A percentile compares a stretch with the other conserved stretches of the same genome.
These are phyloP conservation scores for Ibycter americanus DNA, from an alignment of 2,797 vertebrate genomes.

Conservation along the genomic window DNA sequence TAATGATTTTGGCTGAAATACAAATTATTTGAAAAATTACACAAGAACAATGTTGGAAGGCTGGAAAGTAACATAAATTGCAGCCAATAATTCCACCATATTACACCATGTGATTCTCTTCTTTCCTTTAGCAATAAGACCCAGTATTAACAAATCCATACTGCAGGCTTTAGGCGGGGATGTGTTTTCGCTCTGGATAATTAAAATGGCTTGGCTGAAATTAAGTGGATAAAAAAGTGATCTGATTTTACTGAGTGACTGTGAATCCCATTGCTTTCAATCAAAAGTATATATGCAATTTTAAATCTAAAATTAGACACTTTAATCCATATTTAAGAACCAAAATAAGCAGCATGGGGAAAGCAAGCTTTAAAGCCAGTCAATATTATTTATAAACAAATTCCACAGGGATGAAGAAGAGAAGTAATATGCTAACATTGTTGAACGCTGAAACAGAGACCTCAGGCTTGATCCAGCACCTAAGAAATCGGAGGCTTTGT, in stretches of 20 bases:
- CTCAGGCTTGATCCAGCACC: not conserved
- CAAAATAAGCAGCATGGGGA: conserved; percentile 6
- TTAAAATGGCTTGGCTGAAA: conserved; percentile 6
- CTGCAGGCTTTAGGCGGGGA: not conserved
- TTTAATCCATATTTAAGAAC: not conserved
- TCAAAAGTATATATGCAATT: not conserved
- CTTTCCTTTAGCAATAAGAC: not conserved
- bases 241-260: not conserved
- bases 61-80: not conserved
- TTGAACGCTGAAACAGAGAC: not conserved
- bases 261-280: not conserved
- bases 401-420: not conserved
- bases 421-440: not conserved
- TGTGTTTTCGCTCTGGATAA: not conserved
- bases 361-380: not conserved
- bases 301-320: conserved; percentile 4
- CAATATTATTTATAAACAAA: not conserved
- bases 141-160: not conserved
- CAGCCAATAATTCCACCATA: not conserved
- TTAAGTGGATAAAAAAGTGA: not conserved
- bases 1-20: not conserved
- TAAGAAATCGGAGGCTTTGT: not conserved
- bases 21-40: not conserved
- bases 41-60: not conserved
- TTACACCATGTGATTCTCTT: not conserved